A percentile compares a stretch with the other conserved stretches of the same genome.
Evolutionary conservation across 2,888 invertebrate species (phyloP).

Genomic region (Mylabris sibirica): DNA sequence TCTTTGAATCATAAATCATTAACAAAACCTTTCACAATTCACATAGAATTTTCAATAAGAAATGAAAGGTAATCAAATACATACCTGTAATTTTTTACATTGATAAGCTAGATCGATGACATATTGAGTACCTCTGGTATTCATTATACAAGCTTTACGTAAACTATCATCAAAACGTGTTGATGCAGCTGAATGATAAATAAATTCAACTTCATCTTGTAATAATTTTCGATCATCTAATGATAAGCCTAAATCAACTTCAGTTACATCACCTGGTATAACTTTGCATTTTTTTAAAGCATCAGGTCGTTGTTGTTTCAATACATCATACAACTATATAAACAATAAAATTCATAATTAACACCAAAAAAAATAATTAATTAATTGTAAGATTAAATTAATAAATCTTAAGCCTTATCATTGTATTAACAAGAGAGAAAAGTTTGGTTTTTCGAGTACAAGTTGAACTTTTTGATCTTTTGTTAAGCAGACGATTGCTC

Average conservation of each 20-base stretch:
- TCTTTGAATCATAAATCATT: too few species aligned
- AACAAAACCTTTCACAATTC: conserved; percentile 6
- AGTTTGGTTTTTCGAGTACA: too few species aligned
- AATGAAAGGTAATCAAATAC: conserved; percentile 28
- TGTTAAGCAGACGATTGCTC: too few species aligned
- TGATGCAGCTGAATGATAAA: conserved; percentile 79
- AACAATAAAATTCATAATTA: too few species aligned
- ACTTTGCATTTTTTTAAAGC: conserved; percentile 65
- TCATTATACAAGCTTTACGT: conserved; percentile 69
- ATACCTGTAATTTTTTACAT: conserved; percentile 60
- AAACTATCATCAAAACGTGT: conserved; percentile 74
- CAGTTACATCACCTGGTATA: conserved; percentile 64
- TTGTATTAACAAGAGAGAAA: too few species aligned
- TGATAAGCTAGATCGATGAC: conserved; percentile 51
- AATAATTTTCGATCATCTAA: conserved; percentile 61
- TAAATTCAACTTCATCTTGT: conserved; percentile 65
- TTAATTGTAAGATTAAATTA: too few species aligned
- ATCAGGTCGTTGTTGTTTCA: conserved; percentile 67
- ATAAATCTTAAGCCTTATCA: too few species aligned
- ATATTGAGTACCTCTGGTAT: conserved; percentile 63
- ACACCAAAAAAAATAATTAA: too few species aligned
- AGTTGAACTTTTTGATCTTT: too few species aligned
- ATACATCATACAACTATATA: conserved; percentile 75
- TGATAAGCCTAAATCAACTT: conserved; percentile 61
- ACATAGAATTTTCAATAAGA: neutral